These are phyloP conservation scores for Mongoloraphidia duomilia DNA, from an alignment of 2,888 invertebrate genomes.

Conservation along the genomic window DNA sequence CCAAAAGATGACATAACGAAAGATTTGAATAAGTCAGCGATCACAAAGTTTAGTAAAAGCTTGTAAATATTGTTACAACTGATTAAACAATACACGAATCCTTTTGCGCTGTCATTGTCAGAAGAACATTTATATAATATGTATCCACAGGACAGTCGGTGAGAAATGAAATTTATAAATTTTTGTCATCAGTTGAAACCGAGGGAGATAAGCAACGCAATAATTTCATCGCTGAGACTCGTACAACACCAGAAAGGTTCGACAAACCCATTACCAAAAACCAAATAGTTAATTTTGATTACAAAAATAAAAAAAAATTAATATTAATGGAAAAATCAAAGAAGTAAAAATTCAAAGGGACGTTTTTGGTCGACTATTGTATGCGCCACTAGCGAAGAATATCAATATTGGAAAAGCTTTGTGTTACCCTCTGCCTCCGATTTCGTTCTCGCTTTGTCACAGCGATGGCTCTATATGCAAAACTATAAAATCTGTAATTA, in stretches of 20 bases:
- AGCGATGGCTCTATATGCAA: constrained; percentile 18
- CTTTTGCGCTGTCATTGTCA: constrained; percentile 13
- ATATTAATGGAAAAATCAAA: constrained; percentile 16
- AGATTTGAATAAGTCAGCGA: constrained; percentile 11
- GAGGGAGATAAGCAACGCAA: constrained; percentile 14
- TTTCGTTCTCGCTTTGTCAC: constrained; percentile 18
- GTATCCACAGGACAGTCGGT: constrained; percentile 16
- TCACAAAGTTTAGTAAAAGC: constrained; percentile 12
- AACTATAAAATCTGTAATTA: constrained; percentile 16
- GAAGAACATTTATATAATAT: constrained; percentile 16
- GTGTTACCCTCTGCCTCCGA: constrained; percentile 17
- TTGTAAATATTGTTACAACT: constrained; percentile 10
- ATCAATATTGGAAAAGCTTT: constrained; percentile 17
- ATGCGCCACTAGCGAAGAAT: constrained; percentile 15
- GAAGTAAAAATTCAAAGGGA: constrained; percentile 17
- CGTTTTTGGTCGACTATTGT: constrained; percentile 15
- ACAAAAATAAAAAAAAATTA: no score
- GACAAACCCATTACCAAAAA: constrained; percentile 17
- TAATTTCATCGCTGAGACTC: constrained; percentile 13
- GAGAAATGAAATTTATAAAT: constrained; percentile 14
- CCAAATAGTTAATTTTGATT: no score
- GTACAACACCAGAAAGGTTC: constrained; percentile 14
- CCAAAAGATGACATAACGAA: constrained; percentile 15
- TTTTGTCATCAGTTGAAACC: constrained; percentile 16
- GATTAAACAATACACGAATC: constrained; percentile 16